Evolutionary conservation across 2,113 vertebrate species (phyloP).

Genomic region (Limanda limanda): DNA sequence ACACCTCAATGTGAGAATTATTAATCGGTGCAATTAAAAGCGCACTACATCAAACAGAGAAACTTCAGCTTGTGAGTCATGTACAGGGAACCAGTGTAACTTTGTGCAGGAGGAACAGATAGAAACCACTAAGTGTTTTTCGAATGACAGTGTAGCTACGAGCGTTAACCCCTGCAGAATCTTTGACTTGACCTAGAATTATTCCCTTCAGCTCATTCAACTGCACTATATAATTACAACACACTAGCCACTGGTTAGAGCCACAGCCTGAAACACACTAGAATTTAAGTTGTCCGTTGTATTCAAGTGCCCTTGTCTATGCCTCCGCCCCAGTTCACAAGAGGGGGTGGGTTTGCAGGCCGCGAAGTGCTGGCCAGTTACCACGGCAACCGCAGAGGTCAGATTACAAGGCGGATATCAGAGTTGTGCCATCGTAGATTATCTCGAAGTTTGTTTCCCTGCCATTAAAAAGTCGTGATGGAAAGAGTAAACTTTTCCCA

Average conservation of each 20-base stretch:
- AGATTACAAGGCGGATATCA: conserved; percentile 18
- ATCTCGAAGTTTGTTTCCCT: conserved; percentile 44
- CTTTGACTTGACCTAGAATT: conserved; percentile 46
- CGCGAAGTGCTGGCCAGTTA: conserved; percentile 11
- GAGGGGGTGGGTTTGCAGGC: conserved; percentile 2
- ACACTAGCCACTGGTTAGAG: conserved; percentile 21
- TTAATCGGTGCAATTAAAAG: conserved; percentile 67
- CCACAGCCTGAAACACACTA: conserved; percentile 42
- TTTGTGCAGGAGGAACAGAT: conserved; percentile 9
- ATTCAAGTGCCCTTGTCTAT: conserved; percentile 18
- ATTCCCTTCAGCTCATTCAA: conserved; percentile 34
- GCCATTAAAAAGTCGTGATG: conserved; percentile 45
- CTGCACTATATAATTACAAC: conserved; percentile 65
- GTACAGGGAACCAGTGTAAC: conserved; percentile 14
- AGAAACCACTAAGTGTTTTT: conserved; percentile 39
- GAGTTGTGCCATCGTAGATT: conserved; percentile 34
- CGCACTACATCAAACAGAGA: conserved; percentile 50
- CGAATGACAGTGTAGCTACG: conserved; percentile 40
- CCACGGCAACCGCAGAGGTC: conserved; percentile 41
- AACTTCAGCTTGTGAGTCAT: conserved; percentile 36
- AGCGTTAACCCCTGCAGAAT: conserved; percentile 20
- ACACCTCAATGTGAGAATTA: conserved; percentile 53
- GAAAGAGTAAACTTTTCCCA: conserved; percentile 66
- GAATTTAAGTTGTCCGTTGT: conserved; percentile 65
- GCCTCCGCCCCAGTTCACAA: conserved; percentile 35